A percentile compares a stretch with the other conserved stretches of the same genome.
These are phyloP conservation scores for Sisyra nigra DNA, from an alignment of 2,888 invertebrate species.

Conservation along the genomic window DNA sequence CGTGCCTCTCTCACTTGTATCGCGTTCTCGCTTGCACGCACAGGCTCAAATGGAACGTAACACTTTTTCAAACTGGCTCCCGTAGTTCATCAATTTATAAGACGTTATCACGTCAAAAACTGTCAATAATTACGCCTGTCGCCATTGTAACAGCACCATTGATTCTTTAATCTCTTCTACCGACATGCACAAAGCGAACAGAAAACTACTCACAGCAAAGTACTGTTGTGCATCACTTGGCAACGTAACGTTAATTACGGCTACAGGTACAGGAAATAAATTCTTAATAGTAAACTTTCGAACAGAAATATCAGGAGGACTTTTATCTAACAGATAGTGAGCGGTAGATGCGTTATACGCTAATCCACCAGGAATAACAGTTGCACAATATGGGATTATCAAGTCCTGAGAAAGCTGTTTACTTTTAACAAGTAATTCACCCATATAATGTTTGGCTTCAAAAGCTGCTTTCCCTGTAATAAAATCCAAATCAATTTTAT, in stretches of 20 bases:
- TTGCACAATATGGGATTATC: conserved; percentile 48
- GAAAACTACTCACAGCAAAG: conserved; percentile 37
- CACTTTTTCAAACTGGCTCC: too few species aligned
- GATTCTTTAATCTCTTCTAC: too few species aligned
- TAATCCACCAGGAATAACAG: conserved; percentile 39
- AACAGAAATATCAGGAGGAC: conserved; percentile 22
- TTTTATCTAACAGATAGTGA: conserved; percentile 27
- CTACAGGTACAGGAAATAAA: conserved; percentile 54
- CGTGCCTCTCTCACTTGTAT: too few species aligned
- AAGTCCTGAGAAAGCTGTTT: conserved; percentile 28
- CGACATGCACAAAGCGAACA: not conserved
- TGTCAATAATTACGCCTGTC: too few species aligned
- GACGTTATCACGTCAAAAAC: too few species aligned
- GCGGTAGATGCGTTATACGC: conserved; percentile 36
- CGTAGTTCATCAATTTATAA: too few species aligned
- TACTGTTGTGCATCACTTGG: conserved; percentile 38
- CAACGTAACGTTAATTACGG: conserved; percentile 53
- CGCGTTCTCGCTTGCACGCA: too few species aligned
- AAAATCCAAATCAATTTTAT: conserved; percentile 1
- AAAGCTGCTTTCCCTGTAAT: conserved; percentile 36
- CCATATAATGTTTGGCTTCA: conserved; percentile 35
- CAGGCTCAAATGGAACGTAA: too few species aligned
- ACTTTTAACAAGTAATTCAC: conserved; percentile 36
- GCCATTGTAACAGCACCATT: not conserved
- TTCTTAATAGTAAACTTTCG: conserved; percentile 50